A percentile compares a stretch with the other conserved stretches of the same genome.
phyloP scores from a whole-genome alignment of 2,888 invertebrate species.

The Nephrotoma appendiculata region DNA sequence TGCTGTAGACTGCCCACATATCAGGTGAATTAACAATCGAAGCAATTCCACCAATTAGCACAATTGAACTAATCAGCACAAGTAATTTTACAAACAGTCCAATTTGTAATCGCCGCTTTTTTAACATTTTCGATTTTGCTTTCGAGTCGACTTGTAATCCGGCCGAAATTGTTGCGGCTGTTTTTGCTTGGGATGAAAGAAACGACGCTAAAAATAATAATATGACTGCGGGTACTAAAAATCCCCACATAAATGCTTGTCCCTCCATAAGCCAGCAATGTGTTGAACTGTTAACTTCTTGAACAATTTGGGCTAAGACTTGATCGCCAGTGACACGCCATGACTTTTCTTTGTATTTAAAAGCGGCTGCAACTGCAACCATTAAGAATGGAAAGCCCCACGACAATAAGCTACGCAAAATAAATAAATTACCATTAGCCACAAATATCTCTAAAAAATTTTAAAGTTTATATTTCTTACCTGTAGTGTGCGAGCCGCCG shows the following conservation, averaged over 20 bases:
- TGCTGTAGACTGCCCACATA: slow-evolving; percentile 34
- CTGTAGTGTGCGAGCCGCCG: slow-evolving; percentile 26
- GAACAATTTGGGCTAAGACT: slow-evolving; percentile 12
- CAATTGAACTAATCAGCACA: slow-evolving; percentile 26
- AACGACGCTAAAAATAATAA: slow-evolving; percentile 34
- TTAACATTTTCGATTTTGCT: slow-evolving; percentile 42
- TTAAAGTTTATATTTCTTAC: slow-evolving; percentile 17
- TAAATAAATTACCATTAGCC: background rate
- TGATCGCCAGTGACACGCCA: slow-evolving; percentile 13
- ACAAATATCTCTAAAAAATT: background rate
- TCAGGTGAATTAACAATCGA: slow-evolving; percentile 28
- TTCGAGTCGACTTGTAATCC: slow-evolving; percentile 43
- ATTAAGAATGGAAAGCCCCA: slow-evolving; percentile 48
- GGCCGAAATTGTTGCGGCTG: slow-evolving; percentile 41
- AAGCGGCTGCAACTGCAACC: slow-evolving; percentile 34
- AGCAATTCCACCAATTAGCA: slow-evolving; percentile 28
- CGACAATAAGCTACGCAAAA: slow-evolving; percentile 36
- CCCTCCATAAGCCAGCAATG: slow-evolving; percentile 21
- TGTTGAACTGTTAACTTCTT: slow-evolving; percentile 15
- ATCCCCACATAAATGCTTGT: slow-evolving; percentile 19
- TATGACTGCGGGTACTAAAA: slow-evolving; percentile 32
- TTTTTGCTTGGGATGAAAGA: slow-evolving; percentile 34
- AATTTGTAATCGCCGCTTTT: slow-evolving; percentile 41
- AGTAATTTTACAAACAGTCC: slow-evolving; percentile 40
- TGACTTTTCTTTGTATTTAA: slow-evolving; percentile 35